Conservation (phyloP, 2,888 invertebrate species). For the Gari tellinella region DNA sequence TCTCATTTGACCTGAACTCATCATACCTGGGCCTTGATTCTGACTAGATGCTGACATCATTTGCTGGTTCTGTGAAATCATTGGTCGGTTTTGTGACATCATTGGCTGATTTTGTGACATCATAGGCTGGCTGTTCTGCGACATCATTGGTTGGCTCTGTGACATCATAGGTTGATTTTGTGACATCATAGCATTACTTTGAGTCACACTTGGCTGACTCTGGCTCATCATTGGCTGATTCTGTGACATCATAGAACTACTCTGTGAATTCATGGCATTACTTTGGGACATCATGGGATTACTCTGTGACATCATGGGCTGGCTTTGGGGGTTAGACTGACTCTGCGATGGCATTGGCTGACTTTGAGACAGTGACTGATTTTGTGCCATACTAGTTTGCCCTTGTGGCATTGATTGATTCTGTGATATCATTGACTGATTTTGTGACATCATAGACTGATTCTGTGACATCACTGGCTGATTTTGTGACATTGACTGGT, state of each 20-base stretch:
- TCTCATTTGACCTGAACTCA: slow-evolving; percentile 55
- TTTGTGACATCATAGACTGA: slow-evolving; percentile 63
- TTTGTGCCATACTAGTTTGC: slow-evolving; percentile 68
- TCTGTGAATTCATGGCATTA: slow-evolving; percentile 61
- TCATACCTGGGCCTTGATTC: slow-evolving; percentile 46
- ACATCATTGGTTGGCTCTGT: slow-evolving; percentile 63
- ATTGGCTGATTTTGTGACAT: slow-evolving; percentile 62
- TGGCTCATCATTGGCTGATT: slow-evolving; percentile 67
- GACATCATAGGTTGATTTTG: slow-evolving; percentile 71
- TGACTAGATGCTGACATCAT: slow-evolving; percentile 62
- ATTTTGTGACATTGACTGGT: slow-evolving; percentile 63
- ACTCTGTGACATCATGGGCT: slow-evolving; percentile 67
- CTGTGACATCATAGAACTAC: slow-evolving; percentile 56
- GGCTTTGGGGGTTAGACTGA: slow-evolving; percentile 52
- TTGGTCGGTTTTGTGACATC: slow-evolving; percentile 66
- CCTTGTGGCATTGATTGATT: slow-evolving; percentile 64
- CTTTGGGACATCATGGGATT: slow-evolving; percentile 62
- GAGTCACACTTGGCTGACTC: slow-evolving; percentile 63
- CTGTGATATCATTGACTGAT: slow-evolving; percentile 64
- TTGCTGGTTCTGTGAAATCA: slow-evolving; percentile 60
- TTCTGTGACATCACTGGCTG: slow-evolving; percentile 69
- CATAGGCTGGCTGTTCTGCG: slow-evolving; percentile 61
- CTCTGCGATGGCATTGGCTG: slow-evolving; percentile 54
- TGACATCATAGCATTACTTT: slow-evolving; percentile 62
- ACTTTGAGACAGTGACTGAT: slow-evolving; percentile 63